A percentile compares a stretch with the other conserved stretches of the same genome.
These are phyloP conservation scores for Jordanella pulchra DNA, from an alignment of 2,797 vertebrate genomes.

Conservation along the genomic window DNA sequence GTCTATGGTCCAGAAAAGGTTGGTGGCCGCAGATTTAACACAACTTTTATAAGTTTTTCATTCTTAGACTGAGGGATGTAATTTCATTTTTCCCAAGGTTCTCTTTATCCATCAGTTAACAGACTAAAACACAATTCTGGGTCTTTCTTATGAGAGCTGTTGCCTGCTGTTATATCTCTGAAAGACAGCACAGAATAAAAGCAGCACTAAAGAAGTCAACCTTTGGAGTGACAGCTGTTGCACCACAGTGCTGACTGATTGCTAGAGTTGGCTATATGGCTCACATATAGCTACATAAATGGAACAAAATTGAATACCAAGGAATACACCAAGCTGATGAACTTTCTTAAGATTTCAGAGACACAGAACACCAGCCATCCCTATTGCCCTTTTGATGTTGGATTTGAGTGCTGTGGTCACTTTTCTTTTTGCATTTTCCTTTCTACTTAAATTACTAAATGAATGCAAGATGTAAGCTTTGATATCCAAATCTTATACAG, in stretches of 20 bases:
- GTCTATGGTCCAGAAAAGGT: no score
- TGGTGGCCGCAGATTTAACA: no score
- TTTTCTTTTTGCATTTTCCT: constrained; percentile 37
- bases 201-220: not conserved
- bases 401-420: constrained; percentile 30
- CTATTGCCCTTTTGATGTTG: constrained; percentile 16
- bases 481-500: constrained; percentile 44
- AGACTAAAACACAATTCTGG: not conserved
- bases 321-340: not conserved
- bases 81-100: not conserved
- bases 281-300: not conserved
- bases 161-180: not conserved
- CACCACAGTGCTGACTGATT: not conserved
- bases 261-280: not conserved
- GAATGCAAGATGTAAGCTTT: constrained; percentile 13
- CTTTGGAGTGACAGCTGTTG: not conserved
- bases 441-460: constrained; percentile 11
- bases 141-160: not conserved
- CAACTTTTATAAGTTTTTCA: not conserved
- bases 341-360: not conserved
- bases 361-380: not conserved
- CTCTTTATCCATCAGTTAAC: not conserved
- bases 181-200: constrained; percentile 1
- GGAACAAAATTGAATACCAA: not conserved
- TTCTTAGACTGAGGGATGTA: not conserved